Evolutionary conservation across 2,888 invertebrate genomes (phyloP).

Genomic region (Tetrapedia diversipes): DNA sequence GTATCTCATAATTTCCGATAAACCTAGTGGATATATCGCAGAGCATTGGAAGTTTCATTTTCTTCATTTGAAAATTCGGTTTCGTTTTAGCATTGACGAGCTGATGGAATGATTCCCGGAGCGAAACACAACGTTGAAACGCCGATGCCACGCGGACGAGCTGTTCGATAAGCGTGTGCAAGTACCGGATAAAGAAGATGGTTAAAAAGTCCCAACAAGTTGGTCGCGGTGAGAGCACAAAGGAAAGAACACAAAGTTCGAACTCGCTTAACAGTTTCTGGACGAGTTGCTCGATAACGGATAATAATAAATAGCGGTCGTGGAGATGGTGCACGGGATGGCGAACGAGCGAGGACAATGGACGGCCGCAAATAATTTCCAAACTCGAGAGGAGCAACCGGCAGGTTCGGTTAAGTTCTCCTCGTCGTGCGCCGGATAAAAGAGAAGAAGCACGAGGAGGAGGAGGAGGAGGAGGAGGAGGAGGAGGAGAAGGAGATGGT

Average conservation of each 20-base stretch:
- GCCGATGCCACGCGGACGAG: not conserved
- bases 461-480: slow-evolving; percentile 19
- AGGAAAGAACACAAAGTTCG: slow-evolving; percentile 69
- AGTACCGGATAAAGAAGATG: not conserved
- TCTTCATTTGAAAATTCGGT: not conserved
- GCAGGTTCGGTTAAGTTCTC: slow-evolving; percentile 64
- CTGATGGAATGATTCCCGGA: too few relatives aligned
- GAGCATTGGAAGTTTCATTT: too few relatives aligned
- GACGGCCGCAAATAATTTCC: slow-evolving; percentile 71
- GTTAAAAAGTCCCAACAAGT: slow-evolving; percentile 46
- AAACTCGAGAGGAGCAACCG: slow-evolving; percentile 66
- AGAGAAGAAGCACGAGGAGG: slow-evolving; percentile 47
- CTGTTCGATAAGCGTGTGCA: slow-evolving; percentile 23
- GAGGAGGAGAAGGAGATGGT: not conserved
- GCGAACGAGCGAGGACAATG: slow-evolving; percentile 66
- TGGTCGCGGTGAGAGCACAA: slow-evolving; percentile 44
- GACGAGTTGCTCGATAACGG: slow-evolving; percentile 70
- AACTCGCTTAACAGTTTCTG: slow-evolving; percentile 63
- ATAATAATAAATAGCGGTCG: slow-evolving; percentile 79
- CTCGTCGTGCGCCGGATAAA: slow-evolving; percentile 46
- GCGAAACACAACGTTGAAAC: too few relatives aligned
- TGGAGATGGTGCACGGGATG: not conserved
- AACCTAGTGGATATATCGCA: too few relatives aligned
- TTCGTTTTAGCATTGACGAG: not conserved
- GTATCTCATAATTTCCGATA: not conserved